A percentile compares a stretch with the other conserved stretches of the same genome.
phyloP scores from a whole-genome alignment of 2,113 vertebrate genomes.

The Sterrhoptilus dennistouni region DNA sequence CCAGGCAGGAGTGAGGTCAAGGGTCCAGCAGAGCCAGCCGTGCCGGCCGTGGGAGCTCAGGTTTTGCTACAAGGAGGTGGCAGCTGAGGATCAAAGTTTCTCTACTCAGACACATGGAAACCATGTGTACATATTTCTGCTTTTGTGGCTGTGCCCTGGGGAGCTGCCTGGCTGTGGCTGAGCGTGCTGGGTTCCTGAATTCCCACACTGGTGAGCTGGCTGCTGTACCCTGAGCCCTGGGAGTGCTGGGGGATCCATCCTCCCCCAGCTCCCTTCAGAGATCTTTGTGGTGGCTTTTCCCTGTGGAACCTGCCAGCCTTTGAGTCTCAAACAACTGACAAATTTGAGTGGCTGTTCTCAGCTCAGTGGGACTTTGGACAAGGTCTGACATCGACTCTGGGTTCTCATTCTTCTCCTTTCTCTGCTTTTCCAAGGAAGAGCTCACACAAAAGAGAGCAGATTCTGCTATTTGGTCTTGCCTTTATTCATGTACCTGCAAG shows the following conservation, averaged over 20 bases:
- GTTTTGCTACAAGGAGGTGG: neutral
- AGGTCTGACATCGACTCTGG: neutral
- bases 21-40: fast-evolving
- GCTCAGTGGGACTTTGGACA: neutral
- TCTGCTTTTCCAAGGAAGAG: neutral
- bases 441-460: neutral
- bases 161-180: neutral
- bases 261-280: neutral
- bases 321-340: neutral
- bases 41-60: fast-evolving
- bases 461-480: neutral
- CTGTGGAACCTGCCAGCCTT: neutral
- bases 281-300: neutral
- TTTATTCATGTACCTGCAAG: neutral
- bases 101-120: neutral
- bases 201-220: neutral
- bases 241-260: fast-evolving
- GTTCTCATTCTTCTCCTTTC: neutral
- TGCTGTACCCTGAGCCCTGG: neutral
- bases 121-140: neutral
- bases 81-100: neutral
- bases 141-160: neutral
- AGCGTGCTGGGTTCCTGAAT: neutral
- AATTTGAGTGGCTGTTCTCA: neutral
- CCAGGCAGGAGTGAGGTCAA: neutral